A percentile compares a stretch with the other conserved stretches of the same genome.
Conservation (phyloP, 2,797 vertebrate species). For the Mus minutoides region DNA sequence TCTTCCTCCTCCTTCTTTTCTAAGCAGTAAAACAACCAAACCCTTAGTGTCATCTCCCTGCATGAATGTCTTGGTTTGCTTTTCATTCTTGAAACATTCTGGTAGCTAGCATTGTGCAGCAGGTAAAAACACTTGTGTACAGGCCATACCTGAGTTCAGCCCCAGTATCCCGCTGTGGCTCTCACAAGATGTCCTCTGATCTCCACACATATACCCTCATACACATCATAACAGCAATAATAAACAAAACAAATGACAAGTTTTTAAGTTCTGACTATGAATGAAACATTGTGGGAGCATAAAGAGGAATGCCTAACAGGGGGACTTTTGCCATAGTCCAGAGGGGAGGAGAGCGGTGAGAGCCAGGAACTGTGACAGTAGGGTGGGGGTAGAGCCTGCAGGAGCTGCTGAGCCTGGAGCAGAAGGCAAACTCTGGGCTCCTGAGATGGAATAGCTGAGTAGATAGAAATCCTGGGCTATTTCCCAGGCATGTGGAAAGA, state of each 20-base stretch:
- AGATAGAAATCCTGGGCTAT: fast-evolving
- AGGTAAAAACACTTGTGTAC: not conserved
- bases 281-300: not conserved
- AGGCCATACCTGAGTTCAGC: not conserved
- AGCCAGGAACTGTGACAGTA: fast-evolving
- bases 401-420: not conserved
- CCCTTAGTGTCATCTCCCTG: not conserved
- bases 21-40: not conserved
- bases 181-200: not conserved
- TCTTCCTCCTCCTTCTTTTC: not conserved
- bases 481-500: not conserved
- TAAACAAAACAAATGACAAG: not conserved
- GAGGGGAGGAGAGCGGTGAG: not conserved
- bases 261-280: not conserved
- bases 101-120: no score
- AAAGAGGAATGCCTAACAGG: not conserved
- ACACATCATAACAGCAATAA: not conserved
- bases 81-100: not conserved
- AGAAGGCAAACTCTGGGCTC: not conserved
- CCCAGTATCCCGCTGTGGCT: not conserved
- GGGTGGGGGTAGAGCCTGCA: not conserved
- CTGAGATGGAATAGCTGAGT: not conserved
- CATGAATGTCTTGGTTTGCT: not conserved
- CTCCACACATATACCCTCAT: not conserved
- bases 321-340: fast-evolving